Evolutionary conservation across 2,797 vertebrate genomes (phyloP).

Genomic region (Acipenser oxyrinchus): DNA sequence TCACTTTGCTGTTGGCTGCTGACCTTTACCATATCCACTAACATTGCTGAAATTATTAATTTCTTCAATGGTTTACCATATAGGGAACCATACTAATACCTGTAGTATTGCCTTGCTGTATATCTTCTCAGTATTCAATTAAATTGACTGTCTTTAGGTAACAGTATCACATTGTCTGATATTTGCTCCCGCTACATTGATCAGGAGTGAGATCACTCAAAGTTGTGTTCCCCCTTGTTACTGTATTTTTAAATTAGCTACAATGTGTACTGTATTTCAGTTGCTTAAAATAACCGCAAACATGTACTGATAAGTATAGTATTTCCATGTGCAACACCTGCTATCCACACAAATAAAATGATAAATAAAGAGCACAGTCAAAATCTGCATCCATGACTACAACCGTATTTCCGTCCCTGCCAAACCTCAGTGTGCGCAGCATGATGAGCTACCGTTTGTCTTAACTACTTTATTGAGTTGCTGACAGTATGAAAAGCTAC

Average conservation of each 20-base stretch:
- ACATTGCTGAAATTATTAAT: too few species aligned
- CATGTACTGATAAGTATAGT: too few species aligned
- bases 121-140: background rate
- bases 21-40: too few species aligned
- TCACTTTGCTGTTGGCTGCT: too few species aligned
- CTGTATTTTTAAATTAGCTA: background rate
- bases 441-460: background rate
- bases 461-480: constrained; percentile 8
- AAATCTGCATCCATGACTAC: background rate
- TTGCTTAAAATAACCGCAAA: too few species aligned
- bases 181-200: background rate
- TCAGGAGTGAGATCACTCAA: background rate
- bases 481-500: constrained; percentile 8
- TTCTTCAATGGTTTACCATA: too few species aligned
- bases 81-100: too few species aligned
- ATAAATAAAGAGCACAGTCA: background rate
- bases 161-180: background rate
- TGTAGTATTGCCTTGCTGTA: background rate
- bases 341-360: background rate
- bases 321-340: background rate
- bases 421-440: background rate
- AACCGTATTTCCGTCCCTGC: background rate
- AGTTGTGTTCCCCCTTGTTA: background rate
- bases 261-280: background rate
- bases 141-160: background rate